Percentiles rank a stretch among this genome's conserved stretches.
Evolutionary conservation across 2,888 invertebrate species (phyloP).

Genomic region (Agonopterix arenella): DNA sequence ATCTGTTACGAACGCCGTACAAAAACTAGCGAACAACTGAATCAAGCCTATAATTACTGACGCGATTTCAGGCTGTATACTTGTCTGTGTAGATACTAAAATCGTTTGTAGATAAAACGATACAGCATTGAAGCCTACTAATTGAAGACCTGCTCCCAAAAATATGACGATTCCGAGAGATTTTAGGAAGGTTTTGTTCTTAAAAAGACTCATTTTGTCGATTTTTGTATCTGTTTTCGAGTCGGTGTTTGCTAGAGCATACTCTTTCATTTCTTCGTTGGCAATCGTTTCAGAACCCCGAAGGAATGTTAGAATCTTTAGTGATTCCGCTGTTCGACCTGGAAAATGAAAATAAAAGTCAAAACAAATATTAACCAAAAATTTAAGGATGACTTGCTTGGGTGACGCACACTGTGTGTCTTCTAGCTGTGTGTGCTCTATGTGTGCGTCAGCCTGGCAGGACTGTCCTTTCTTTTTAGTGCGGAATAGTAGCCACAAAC

Average conservation of each 20-base stretch:
- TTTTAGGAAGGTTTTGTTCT: conserved; percentile 17
- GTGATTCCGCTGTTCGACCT: conserved; percentile 40
- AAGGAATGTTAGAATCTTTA: conserved; percentile 34
- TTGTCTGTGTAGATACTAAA: conserved; percentile 24
- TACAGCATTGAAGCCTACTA: conserved; percentile 18
- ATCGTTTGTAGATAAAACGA: conserved; percentile 26
- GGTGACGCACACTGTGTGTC: no score
- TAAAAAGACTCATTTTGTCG: conserved; percentile 16
- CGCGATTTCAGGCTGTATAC: conserved; percentile 18
- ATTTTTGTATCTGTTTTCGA: conserved; percentile 11
- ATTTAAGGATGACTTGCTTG: no score
- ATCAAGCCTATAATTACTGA: conserved; percentile 25
- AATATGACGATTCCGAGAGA: conserved; percentile 11
- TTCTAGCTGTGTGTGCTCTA: no score
- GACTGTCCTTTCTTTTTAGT: no score
- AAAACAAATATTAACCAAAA: no score
- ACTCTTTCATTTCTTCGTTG: conserved; percentile 42
- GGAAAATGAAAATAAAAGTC: conserved; percentile 9
- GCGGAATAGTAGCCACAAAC: no score
- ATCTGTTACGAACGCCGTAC: conserved; percentile 25
- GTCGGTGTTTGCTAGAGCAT: conserved; percentile 14
- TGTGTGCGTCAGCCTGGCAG: no score
- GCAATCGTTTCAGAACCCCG: conserved; percentile 40
- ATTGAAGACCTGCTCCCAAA: conserved; percentile 11
- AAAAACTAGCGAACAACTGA: conserved; percentile 21